A percentile compares a stretch with the other conserved stretches of the same genome.
Evolutionary conservation across 2,797 vertebrate genomes (phyloP).

Genomic region (Decapterus maruadsi): DNA sequence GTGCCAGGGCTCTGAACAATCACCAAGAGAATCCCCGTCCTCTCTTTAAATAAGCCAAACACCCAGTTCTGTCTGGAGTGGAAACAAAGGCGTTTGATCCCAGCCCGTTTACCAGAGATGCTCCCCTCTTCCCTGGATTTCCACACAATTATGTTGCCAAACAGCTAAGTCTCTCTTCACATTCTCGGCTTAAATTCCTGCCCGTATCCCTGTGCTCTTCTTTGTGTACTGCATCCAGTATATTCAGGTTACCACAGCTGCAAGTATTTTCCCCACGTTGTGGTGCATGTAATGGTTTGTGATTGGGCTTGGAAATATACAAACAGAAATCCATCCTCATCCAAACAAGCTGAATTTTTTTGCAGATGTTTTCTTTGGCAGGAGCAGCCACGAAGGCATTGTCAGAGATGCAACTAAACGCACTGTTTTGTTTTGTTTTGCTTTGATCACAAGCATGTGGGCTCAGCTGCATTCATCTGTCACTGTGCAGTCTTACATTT

Average conservation of each 20-base stretch:
- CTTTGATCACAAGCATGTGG: constrained; percentile 34
- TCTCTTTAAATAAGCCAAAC: constrained; percentile 63
- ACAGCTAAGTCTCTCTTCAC: constrained; percentile 47
- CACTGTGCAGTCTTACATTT: constrained; percentile 8
- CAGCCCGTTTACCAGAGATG: constrained; percentile 58
- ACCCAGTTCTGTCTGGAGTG: constrained; percentile 66
- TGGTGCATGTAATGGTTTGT: constrained; percentile 59
- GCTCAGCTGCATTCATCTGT: constrained; percentile 27
- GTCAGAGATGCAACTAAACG: constrained; percentile 25
- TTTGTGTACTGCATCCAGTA: constrained; percentile 36
- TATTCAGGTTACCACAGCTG: constrained; percentile 49
- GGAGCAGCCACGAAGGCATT: constrained; percentile 8
- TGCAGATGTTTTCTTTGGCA: constrained; percentile 59
- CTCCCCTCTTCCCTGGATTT: constrained; percentile 60
- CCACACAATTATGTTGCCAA: constrained; percentile 64
- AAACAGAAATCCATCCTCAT: constrained; percentile 41
- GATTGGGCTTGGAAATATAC: constrained; percentile 53
- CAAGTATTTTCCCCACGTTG: constrained; percentile 45
- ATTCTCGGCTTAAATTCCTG: constrained; percentile 50
- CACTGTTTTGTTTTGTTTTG: constrained; percentile 5
- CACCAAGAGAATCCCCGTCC: constrained; percentile 50
- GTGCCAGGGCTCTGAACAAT: constrained; percentile 65
- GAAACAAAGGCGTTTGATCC: constrained; percentile 73
- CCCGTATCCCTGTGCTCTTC: constrained; percentile 38
- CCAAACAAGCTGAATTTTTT: constrained; percentile 32